phyloP scores from a whole-genome alignment of 1,140 invertebrate genomes.

The Aphidius ervi region DNA sequence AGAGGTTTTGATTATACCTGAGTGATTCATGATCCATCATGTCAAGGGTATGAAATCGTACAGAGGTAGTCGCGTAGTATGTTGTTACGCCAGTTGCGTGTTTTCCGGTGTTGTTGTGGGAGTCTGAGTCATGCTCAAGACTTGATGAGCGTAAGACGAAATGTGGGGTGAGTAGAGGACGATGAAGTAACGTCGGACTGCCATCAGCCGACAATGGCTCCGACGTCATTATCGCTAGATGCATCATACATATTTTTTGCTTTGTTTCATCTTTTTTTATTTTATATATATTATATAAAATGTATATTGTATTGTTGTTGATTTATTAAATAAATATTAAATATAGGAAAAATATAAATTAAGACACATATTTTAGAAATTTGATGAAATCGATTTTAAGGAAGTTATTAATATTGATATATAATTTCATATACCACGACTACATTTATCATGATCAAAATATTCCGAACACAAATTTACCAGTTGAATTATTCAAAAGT shows the following conservation, averaged over 20 bases:
- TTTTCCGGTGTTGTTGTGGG: slow-evolving; percentile 18
- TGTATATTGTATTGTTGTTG: too few species aligned
- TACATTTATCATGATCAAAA: too few species aligned
- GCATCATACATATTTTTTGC: slow-evolving; percentile 19
- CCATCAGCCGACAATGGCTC: slow-evolving; percentile 45
- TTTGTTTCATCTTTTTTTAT: background rate
- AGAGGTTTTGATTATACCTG: slow-evolving; percentile 28
- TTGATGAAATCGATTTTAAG: too few species aligned
- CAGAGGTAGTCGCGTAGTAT: slow-evolving; percentile 38
- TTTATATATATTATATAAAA: background rate
- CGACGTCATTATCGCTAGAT: slow-evolving; percentile 43
- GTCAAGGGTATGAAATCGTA: slow-evolving; percentile 42
- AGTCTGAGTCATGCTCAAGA: slow-evolving; percentile 21
- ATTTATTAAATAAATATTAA: too few species aligned
- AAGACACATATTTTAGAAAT: too few species aligned
- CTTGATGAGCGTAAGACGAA: slow-evolving; percentile 30
- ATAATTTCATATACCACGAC: too few species aligned
- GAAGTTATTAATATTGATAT: too few species aligned
- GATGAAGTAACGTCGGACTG: slow-evolving; percentile 44
- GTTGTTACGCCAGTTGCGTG: slow-evolving; percentile 21
- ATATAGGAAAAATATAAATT: too few species aligned
- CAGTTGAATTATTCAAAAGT: too few species aligned
- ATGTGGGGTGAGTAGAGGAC: slow-evolving; percentile 40
- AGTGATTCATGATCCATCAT: slow-evolving; percentile 43
- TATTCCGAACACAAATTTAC: too few species aligned